Base-by-base conservation (phyloP, 64 coral and sea anemone species). In the Porites australiensis region DNA sequence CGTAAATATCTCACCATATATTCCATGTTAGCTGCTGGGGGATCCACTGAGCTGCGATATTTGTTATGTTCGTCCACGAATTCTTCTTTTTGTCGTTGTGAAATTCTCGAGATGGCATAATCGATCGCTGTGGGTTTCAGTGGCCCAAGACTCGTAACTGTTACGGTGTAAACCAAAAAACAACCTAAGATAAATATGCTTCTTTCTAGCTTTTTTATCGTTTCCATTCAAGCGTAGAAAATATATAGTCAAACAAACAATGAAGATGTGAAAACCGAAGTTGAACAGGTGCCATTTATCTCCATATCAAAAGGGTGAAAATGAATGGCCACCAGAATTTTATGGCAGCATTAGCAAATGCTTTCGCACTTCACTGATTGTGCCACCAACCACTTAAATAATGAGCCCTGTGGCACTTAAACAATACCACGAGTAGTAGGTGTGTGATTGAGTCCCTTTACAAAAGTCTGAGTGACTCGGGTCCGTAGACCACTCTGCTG, bases 11-110 rank as follows among this genome's bases (percentile, higher is more conserved):
- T 89, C 75, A 94, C 93, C 93, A 89, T 55, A 75, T 90, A 94
- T 44, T 94, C 88, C 87, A 94, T 94, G 70, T 94, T 89, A 20
- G 92, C 92, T 8, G 92, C 92, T 4, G 86, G 47, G 16, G 92
- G 92, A n/a, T 54, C 5, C 49, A 90, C 93, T 49, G 77, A 76
- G 6, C 86, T 69, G 27, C 93, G 68, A 69, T 75, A 94, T 21
- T 72, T 71, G 19, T 94, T 94, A 27, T 94, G 87, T 79, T 82
- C 63, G 78, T 94, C 93, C 9, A 94, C 52, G 74, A 94, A 88
- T 5, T 85, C 54, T 70, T 94, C 74, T 86, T 90, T 75, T 44
- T 90, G 77, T 21, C 55, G 11, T 52, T 77, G 57, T 62, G 87
- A 43, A 58, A 94, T 23, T 5, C 21, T 14, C 4, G 86, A 82